Conservation (phyloP, 2,797 vertebrate species). For the Todus mexicanus region DNA sequence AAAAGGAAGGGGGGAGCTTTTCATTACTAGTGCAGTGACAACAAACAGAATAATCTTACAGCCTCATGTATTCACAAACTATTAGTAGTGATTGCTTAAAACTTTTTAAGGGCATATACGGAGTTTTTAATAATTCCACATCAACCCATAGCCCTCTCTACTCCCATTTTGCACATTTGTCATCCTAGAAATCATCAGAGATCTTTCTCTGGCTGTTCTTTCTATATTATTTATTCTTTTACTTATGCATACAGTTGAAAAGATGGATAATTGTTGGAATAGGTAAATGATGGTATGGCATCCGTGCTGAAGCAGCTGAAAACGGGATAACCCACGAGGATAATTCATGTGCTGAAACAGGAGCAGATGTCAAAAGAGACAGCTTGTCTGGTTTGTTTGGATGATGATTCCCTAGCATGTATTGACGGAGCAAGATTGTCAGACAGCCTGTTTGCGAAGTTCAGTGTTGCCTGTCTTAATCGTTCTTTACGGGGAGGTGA, state of each 20-base stretch:
- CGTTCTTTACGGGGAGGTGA: constrained; percentile 31
- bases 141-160: background rate
- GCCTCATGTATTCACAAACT: background rate
- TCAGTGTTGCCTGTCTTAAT: constrained; percentile 61
- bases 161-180: background rate
- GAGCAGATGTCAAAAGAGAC: constrained; percentile 72
- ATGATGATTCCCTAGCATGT: constrained; percentile 60
- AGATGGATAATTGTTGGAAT: background rate
- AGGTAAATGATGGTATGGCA: constrained; percentile 41
- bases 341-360: constrained; percentile 58
- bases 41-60: background rate
- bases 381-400: constrained; percentile 71
- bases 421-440: constrained; percentile 66
- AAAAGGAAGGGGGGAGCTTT: background rate
- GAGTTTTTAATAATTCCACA: background rate
- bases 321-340: constrained; percentile 58
- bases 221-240: background rate
- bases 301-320: constrained; percentile 39
- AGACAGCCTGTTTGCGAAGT: constrained; percentile 65
- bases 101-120: background rate
- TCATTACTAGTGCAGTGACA: background rate
- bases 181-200: background rate
- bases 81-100: background rate
- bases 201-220: background rate
- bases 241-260: background rate